Evolutionary conservation across 2,888 invertebrate species (phyloP), one percentile per base, ranked within the genome.

Genomic region (Pristionchus mayeri): DNA sequence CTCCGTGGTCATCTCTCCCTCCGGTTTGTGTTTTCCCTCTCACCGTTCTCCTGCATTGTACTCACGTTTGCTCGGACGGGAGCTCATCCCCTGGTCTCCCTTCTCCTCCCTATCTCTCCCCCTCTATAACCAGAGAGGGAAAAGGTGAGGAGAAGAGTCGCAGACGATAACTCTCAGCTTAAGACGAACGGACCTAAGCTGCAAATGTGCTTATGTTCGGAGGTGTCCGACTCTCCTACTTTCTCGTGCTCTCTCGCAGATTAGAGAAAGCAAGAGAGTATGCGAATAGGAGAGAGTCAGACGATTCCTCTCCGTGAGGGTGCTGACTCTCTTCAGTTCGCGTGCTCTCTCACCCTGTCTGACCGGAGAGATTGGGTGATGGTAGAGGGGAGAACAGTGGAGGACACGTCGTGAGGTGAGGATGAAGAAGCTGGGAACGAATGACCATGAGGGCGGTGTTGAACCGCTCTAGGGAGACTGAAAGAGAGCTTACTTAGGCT

Each of bases 171-270:
- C 21, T 21, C 16, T 52, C 7, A 60, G 63, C 63, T 63, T 63
- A 63, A 34, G 63, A 3, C 34, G 30, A 63, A 30, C 63, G n/a
- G 63, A 16, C 63, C 63, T 63, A 63, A 63, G 63, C 63, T 63
- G 63, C 63, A 63, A 18, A 63, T 63, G 63, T 34, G 63, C 63
- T 63, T 63, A 63, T 63, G 30, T 13, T 63, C 16, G 34, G 63
- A 63, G 34, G 34, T 13, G 4, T 4, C 21, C 16, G 24, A 57
- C 54, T 57, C 54, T 57, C 54, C 24, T 7, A 57, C 3, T n/a
- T 57, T 11, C 54, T n/a, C 24, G 24, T 24, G 24, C 54, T 57
- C n/a, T 57, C 54, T 57, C 54, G n/a, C 24, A 3, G 34, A 24
- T 18, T 2, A 63, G 63, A 63, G 63, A 63, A 18, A 24, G 63